These are phyloP conservation scores for Lepisosteus osseus DNA, from an alignment of 2,113 vertebrate species.

Conservation along the genomic window DNA sequence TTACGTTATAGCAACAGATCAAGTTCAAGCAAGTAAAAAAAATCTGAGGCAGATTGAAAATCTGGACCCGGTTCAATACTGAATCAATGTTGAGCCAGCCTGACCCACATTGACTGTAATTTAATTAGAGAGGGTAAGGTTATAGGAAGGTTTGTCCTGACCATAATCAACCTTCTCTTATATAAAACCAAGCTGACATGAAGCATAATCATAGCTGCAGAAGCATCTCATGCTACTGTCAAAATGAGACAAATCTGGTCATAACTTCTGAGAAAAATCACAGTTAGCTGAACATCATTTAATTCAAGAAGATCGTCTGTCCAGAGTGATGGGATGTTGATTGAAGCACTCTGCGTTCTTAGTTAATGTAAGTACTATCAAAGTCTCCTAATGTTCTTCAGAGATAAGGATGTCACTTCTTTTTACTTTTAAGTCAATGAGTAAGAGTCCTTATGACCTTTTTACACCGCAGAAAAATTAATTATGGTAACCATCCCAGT, in stretches of 20 bases:
- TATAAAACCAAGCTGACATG: neutral
- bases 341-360: neutral
- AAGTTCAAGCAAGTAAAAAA: constrained; percentile 3
- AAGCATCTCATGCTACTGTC: neutral
- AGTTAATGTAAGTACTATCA: neutral
- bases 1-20: neutral
- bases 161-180: constrained; percentile 1
- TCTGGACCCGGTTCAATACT: constrained; percentile 9
- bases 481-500: no score
- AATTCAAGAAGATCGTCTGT: no score
- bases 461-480: no score
- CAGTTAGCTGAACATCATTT: constrained; percentile 1
- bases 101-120: constrained; percentile 16
- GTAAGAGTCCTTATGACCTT: no score
- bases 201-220: constrained; percentile 1
- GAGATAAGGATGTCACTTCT: no score
- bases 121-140: constrained; percentile 12
- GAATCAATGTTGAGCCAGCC: constrained; percentile 13
- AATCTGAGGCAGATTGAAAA: constrained; percentile 6
- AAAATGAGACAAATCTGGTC: neutral
- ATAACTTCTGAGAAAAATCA: constrained; percentile 1
- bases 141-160: neutral
- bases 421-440: no score
- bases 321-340: no score
- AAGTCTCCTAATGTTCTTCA: no score